Conservation (phyloP, 2,113 vertebrate species). For the Corythoichthys haematopterus region DNA sequence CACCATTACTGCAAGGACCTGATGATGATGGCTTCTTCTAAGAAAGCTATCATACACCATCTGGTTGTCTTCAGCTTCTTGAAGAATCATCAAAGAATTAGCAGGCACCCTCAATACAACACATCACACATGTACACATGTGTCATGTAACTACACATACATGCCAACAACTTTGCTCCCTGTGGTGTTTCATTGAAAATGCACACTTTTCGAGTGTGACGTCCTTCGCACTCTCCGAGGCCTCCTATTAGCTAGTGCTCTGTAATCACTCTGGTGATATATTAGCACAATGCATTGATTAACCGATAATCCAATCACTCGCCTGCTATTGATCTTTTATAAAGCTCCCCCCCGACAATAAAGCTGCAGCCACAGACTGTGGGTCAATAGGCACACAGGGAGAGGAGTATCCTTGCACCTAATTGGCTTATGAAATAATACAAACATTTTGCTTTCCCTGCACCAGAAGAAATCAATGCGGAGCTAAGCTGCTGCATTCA, state of each 20-base stretch:
- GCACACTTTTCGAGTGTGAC: conserved; percentile 43
- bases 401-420: conserved; percentile 68
- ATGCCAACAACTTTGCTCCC: conserved; percentile 26
- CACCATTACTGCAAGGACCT: conserved; percentile 47
- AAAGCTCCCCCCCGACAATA: conserved; percentile 65
- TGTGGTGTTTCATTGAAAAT: conserved; percentile 24
- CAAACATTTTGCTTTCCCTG: conserved; percentile 72
- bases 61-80: conserved; percentile 62
- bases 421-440: conserved; percentile 77
- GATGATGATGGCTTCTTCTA: conserved; percentile 51
- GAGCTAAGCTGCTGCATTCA: conserved; percentile 61
- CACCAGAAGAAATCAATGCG: conserved; percentile 64
- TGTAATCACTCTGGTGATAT: conserved; percentile 65
- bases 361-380: conserved; percentile 60
- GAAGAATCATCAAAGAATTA: conserved; percentile 53
- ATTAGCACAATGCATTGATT: conserved; percentile 73
- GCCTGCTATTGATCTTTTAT: conserved; percentile 72
- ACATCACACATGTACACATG: conserved; percentile 17
- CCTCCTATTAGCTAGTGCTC: conserved; percentile 60
- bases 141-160: conserved; percentile 34
- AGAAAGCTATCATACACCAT: conserved; percentile 54
- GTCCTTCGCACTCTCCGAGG: conserved; percentile 55
- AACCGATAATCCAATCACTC: conserved; percentile 69
- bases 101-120: conserved; percentile 14
- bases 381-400: conserved; percentile 68